Percentiles rank a stretch among this genome's conserved stretches.
These are phyloP conservation scores for Dugesia japonica DNA, from an alignment of 2,888 invertebrate genomes.

Conservation along the genomic window DNA sequence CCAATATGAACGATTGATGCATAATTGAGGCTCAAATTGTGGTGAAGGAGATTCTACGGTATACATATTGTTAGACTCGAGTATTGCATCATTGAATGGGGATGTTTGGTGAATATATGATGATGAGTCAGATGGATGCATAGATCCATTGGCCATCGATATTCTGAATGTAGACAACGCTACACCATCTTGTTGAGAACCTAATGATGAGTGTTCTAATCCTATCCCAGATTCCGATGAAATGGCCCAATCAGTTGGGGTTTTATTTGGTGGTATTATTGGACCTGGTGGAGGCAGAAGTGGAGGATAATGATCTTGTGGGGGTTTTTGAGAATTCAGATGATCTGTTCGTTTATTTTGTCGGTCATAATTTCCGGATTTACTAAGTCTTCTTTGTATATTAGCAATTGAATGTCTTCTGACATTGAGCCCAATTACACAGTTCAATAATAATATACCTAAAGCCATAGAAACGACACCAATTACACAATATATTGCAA, in stretches of 20 bases:
- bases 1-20: neutral
- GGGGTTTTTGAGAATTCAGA: neutral
- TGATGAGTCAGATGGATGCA: constrained; percentile 10
- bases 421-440: neutral
- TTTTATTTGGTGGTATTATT: neutral
- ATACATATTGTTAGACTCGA: neutral
- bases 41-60: neutral
- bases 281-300: neutral
- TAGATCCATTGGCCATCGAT: neutral
- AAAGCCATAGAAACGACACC: neutral
- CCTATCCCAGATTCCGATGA: constrained; percentile 7
- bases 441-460: neutral
- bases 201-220: neutral
- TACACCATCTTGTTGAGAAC: neutral
- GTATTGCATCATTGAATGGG: neutral
- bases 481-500: neutral
- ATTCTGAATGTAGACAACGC: neutral
- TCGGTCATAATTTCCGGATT: neutral
- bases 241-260: neutral
- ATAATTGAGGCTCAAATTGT: neutral
- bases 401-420: neutral
- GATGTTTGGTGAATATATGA: neutral
- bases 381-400: constrained; percentile 1
- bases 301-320: neutral
- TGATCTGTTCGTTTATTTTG: neutral